Base-by-base conservation (phyloP, 2,797 vertebrate species). In the Lophura swinhoii region DNA sequence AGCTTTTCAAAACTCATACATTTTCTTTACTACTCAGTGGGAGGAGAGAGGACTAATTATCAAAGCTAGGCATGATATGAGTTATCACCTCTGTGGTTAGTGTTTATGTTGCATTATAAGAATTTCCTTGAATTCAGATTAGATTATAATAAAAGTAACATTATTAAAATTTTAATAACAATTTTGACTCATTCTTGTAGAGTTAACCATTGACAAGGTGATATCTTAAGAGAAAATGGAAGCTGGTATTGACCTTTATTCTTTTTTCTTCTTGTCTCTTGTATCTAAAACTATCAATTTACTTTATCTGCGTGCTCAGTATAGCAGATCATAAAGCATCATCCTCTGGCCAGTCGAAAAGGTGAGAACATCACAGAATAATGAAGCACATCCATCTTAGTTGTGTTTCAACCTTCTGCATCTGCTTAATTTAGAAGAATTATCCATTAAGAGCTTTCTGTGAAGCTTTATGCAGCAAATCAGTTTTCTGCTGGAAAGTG, bases 11-110 rank as follows among this genome's bases (percentile, higher is more conserved):
- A 53, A 31, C n/a, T 95, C 56, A 64, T 88, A 71, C 20, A 0
- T 62, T 84, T 91, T 90, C 90, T 88, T 94, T 72, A 69, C 87
- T 92, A 73, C 4, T 3, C 51, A 29, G 63, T 62, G 64, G 79
- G 44, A 88, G 28, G 60, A 73, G 41, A 76, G 29, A 56, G 88
- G 81, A 95, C 35, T 96, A 75, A 94, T 75, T 67, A 69, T 51
- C 55, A 72, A 28, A 85, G 62, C 70, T 14, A 78, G 33, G 28
- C 43, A 82, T 53, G 64, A 58, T 84, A 79, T 28, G n/a, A 91
- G 46, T 66, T 72, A 83, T 59, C 28, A 35, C 55, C 71, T 24
- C 69, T 85, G 5, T 64, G 24, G 53, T 85, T 80, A 41, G 41
- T 72, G 14, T 91, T 92, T 88, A 28, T 77, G 46, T 59, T 89